Evolutionary conservation across 37 sponge, comb jelly and placozoan species (phyloP), one percentile per base, ranked within the genome.

Genomic region (Hormiphora californensis): DNA sequence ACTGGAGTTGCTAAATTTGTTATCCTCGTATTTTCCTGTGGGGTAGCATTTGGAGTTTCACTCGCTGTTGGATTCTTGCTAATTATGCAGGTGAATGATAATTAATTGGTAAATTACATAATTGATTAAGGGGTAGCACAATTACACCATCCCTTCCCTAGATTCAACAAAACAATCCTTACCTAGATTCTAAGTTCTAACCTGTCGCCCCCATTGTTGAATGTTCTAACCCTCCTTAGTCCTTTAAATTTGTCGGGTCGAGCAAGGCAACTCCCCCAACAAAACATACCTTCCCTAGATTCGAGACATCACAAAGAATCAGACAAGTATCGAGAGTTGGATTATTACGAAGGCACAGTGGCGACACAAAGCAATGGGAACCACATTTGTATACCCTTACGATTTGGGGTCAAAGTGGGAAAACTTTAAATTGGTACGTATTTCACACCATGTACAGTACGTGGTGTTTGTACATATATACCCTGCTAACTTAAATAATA

Each of bases 1-100:
- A 73, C 40, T 46, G 43, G 36, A 23, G 4, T 73, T 8, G 25
- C 81, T 17, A 39, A 33, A 28, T 73, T 73, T 40, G 27, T 73
- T 3, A 73, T 73, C 35, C 81, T 73, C 9, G 35, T 73, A 3
- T 73, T 73, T 28, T 21, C 81, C 22, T 32, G 23, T 7, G 81
- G 81, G 28, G 25, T 73, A 19, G 81, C 81, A 0, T 73, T 36
- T 40, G 81, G 81, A 7, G 81, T 73, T 5, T 73, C 81, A 33
- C 81, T 73, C 35, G 81, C 81, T 41, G 81, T 73, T 7, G 81
- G 81, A 39, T 73, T 73, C 81, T 46, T 73, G 40, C 46, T 73
- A 3, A 22, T 39, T 33, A 73, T 73, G 81, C 81, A 73, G 81
- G 41, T 73, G n/a, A n/a, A 23, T 57, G 11, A 25, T 57, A 17